These are phyloP conservation scores for Mythimna impura DNA, from an alignment of 2,888 invertebrate species.

Conservation along the genomic window DNA sequence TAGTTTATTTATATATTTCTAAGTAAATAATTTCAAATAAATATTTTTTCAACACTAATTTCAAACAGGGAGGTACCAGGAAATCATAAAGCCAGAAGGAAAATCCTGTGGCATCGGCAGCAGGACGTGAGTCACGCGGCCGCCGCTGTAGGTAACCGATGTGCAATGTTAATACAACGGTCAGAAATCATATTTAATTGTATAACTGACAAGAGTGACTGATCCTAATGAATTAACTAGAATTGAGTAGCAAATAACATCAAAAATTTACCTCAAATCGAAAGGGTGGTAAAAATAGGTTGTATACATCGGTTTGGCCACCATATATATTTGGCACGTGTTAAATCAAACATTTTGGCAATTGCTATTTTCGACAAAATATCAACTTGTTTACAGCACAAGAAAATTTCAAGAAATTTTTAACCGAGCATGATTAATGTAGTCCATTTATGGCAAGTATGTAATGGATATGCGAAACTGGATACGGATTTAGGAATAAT, in stretches of 20 bases:
- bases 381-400: no score
- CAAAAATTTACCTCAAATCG: no score
- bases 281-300: no score
- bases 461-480: no score
- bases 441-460: background rate
- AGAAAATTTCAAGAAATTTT: no score
- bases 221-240: background rate
- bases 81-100: conserved; percentile 75
- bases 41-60: background rate
- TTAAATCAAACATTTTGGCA: background rate
- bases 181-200: conserved; percentile 54
- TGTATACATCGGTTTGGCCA: no score
- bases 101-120: conserved; percentile 69
- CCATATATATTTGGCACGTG: background rate
- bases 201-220: conserved; percentile 34
- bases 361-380: background rate
- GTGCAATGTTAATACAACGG: conserved; percentile 50
- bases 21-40: background rate
- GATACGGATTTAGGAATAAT: no score
- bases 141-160: conserved; percentile 57
- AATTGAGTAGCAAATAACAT: no score
- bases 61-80: conserved; percentile 65
- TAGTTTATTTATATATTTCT: background rate
- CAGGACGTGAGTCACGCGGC: conserved; percentile 61
- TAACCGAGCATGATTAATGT: background rate